Conservation (phyloP, 2,888 invertebrate species). For the Drosophila prolongata region DNA sequence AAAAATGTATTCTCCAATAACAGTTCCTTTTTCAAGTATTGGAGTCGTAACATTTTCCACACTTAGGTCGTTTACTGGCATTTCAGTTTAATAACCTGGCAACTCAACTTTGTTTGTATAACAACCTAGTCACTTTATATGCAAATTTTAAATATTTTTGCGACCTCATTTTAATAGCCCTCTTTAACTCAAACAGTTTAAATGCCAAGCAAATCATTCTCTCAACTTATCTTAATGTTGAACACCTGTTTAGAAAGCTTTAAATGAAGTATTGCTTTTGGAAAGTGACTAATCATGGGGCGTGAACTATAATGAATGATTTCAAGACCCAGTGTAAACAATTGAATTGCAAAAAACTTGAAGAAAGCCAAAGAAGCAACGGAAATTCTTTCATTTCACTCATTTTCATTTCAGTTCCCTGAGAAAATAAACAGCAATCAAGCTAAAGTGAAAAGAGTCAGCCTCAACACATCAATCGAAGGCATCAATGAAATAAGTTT, state of each 20-base stretch:
- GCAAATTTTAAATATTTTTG: not conserved
- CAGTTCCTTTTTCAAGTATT: conserved; percentile 3
- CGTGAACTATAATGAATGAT: conserved; percentile 5
- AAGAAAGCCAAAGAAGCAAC: conserved; percentile 7
- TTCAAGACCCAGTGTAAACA: conserved; percentile 25
- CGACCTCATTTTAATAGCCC: not conserved
- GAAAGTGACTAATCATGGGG: conserved; percentile 9
- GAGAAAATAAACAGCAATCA: conserved; percentile 59
- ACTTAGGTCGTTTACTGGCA: not conserved
- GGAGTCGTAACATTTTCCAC: not conserved
- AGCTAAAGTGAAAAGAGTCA: conserved; percentile 31
- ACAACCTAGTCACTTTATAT: not conserved
- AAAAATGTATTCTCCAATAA: not conserved
- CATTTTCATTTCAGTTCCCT: conserved; percentile 37
- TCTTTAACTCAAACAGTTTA: not conserved
- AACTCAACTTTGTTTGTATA: not conserved
- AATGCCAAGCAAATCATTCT: not conserved
- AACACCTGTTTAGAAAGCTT: not conserved
- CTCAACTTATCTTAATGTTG: not conserved
- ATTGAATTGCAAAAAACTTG: conserved; percentile 32
- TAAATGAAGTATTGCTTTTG: conserved; percentile 5
- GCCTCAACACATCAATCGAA: conserved; percentile 28
- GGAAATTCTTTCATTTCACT: conserved; percentile 51
- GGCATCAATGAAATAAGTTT: conserved; percentile 29
- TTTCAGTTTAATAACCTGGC: conserved; percentile 7